Evolutionary conservation across 2,113 vertebrate species (phyloP).

Genomic region (Panurus biarmicus): DNA sequence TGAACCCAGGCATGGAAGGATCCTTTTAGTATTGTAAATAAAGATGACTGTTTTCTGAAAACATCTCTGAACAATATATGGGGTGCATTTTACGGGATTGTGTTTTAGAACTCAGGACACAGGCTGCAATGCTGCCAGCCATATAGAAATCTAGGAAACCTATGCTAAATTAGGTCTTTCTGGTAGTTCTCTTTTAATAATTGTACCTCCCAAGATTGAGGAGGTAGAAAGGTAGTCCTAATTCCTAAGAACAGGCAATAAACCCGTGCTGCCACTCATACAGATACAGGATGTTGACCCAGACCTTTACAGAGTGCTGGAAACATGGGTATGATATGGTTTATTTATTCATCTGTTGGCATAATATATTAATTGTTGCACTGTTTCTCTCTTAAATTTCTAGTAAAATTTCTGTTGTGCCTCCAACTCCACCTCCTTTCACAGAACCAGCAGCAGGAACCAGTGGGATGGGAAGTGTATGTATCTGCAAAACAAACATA

Average conservation of each 20-base stretch:
- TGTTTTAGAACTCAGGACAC: not conserved
- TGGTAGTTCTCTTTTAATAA: not conserved
- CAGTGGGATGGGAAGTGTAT: conserved; percentile 66
- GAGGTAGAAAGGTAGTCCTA: not conserved
- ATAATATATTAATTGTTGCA: not conserved
- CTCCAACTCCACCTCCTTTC: conserved; percentile 87
- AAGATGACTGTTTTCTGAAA: not conserved
- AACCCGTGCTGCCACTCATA: not conserved
- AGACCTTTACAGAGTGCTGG: not conserved
- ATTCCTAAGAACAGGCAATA: not conserved
- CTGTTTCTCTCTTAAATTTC: not conserved
- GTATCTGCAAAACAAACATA: not conserved
- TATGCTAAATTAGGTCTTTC: not conserved
- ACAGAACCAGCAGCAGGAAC: conserved; percentile 36
- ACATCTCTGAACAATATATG: not conserved
- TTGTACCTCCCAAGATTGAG: not conserved
- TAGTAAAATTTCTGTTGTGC: conserved; percentile 85
- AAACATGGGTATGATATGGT: not conserved
- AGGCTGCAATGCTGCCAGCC: not conserved
- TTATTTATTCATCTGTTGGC: not conserved
- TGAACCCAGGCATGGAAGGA: not conserved
- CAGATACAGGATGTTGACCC: not conserved
- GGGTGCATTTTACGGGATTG: not conserved
- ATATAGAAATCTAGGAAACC: not conserved
- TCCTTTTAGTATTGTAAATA: not conserved